Evolutionary conservation across 2,888 invertebrate genomes (phyloP).

Genomic region (Scaeva pyrastri): DNA sequence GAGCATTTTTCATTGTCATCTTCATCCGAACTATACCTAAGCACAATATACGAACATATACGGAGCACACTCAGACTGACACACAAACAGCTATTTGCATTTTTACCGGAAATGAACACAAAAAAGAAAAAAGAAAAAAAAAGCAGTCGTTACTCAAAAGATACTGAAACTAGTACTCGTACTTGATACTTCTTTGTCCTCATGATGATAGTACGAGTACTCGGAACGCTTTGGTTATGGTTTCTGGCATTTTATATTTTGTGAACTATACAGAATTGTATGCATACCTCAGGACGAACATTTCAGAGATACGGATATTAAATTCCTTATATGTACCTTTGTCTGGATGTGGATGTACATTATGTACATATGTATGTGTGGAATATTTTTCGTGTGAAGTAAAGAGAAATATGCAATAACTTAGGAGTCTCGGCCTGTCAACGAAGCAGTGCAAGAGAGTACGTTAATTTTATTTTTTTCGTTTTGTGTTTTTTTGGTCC

Average conservation of each 20-base stretch:
- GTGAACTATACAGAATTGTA: neutral
- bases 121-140: slow-evolving; percentile 4
- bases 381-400: too few species aligned
- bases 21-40: slow-evolving; percentile 3
- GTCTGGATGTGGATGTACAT: too few species aligned
- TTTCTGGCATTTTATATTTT: slow-evolving; percentile 5
- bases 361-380: too few species aligned
- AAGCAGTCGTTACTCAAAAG: slow-evolving; percentile 17
- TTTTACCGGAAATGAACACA: slow-evolving; percentile 13
- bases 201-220: neutral
- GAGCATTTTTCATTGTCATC: slow-evolving; percentile 36
- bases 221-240: neutral
- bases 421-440: too few species aligned
- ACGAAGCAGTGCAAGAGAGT: too few species aligned
- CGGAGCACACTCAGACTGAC: too few species aligned
- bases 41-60: too few species aligned
- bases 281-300: neutral
- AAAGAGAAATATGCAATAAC: too few species aligned
- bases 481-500: too few species aligned
- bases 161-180: neutral
- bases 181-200: neutral
- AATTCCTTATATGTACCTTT: slow-evolving; percentile 2
- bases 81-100: slow-evolving; percentile 6
- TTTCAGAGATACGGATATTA: slow-evolving; percentile 2
- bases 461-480: too few species aligned